Evolutionary conservation across 1,140 invertebrate genomes (phyloP), one percentile per base, ranked within the genome.

Genomic region (Achroia grisella): DNA sequence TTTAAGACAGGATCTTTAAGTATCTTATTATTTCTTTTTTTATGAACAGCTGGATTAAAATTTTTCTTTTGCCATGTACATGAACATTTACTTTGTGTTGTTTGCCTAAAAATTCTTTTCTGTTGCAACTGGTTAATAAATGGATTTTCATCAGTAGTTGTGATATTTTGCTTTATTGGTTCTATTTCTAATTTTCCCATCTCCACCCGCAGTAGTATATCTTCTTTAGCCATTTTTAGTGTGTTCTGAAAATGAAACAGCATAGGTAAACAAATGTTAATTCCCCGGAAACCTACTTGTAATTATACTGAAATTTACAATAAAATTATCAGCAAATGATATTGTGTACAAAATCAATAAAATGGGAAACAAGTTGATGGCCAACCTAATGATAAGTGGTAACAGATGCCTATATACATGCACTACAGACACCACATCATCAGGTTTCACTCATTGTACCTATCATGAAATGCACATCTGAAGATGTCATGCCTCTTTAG

Each of bases 151-250:
- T 66, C 71, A 46, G 61, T 67, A 30, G 49, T 49, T 8, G 46
- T 13, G 56, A 61, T 70, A 30, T 46, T 59, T 34, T 57, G 50
- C 45, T 54, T 71, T n/a, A 52, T 46, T n/a, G 78, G 76, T 55
- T 82, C 83, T 55, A 89, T 88, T 74, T 88, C 82, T 31, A 89
- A 57, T 47, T 80, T 83, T 41, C 78, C 81, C 71, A 88, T 78
- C 47, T 82, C 77, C 44, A 79, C 70, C 42, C 81, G 70, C 30
- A 89, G 51, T 33, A 73, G 70, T 48, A 87, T 74, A 46, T 87
- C 86, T 62, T 87, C 86, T 57, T 73, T 76, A 31, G 77, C 67
- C 86, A 87, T 86, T 52, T 27, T 57, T 45, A 10, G 6, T 23
- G 8, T 27, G 17, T 11, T 15, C 49, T 52, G 43, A 32, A 51